Base-by-base conservation (phyloP, 1,140 invertebrate genomes). In the Trichonephila clavipes region DNA sequence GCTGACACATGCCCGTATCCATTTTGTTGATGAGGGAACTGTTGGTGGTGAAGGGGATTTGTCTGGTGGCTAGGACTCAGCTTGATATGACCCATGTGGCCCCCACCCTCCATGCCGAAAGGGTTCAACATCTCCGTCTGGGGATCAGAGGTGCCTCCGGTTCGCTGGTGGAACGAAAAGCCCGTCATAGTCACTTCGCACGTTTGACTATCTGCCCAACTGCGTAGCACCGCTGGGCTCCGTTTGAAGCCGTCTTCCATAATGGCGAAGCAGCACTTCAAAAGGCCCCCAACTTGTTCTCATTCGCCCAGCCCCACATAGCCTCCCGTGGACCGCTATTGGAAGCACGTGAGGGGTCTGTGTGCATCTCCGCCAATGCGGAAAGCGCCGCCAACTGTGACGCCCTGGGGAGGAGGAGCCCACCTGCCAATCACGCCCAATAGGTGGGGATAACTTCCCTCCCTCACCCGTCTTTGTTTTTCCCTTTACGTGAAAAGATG, bases 241-340 rank as follows among this genome's bases (percentile, higher is more conserved):
- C 85, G 92, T 86, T 82, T 93, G 83, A 93, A 93, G 92, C 92
- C 92, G 85, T 87, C 64, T 44, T 69, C 92, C 92, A 93, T 93
- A 93, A 93, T 93, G 92, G 82, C 64, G 64, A 61, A 12, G n/a
- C 69, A 19, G 34, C 64, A 16, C 44, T 92, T 66, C 44, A n/a
- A 61, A 34, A 28, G 62, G 82, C 59, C 81, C 90, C 82, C 77
- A 59, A 18, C 34, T 64, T 40, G 87, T 51, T 44, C 19, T 72
- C 87, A 58, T 28, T 59, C 24, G 88, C 44, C 66, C 88, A 21
- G 1, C 88, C 58, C 59, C 51, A 59, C 64, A 69, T 28, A 21
- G 40, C 59, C 24, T 85, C 83, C 51, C 28, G 66, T 51, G 14
- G 62, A 28, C 64, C 24, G 12, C 21, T 64, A 88, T 92, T 93